Evolutionary conservation across 30 jellyfish, hydroid and myxozoan species (phyloP).

Genomic region (Aurelia aurita complex sp. Pacific): DNA sequence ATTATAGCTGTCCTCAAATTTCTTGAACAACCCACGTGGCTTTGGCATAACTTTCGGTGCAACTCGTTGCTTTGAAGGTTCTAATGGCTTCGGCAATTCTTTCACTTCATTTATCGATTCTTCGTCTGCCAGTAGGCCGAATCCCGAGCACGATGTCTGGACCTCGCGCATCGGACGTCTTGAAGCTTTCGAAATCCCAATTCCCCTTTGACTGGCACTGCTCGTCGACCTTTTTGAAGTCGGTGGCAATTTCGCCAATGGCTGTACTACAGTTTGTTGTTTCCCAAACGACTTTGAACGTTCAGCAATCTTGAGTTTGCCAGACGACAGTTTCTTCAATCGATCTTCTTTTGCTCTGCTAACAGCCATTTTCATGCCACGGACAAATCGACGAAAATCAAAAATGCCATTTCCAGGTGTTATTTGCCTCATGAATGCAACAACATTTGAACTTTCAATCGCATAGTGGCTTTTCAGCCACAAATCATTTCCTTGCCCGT

Average conservation of each 20-base stretch:
- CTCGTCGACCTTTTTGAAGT: background rate
- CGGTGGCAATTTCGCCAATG: background rate
- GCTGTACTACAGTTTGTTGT: background rate
- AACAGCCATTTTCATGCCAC: conserved; percentile 62
- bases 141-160: background rate
- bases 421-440: conserved; percentile 11
- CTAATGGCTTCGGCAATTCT: background rate
- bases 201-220: background rate
- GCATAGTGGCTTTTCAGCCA: conserved; percentile 50
- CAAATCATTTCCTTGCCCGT: conserved; percentile 32
- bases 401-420: conserved; percentile 43
- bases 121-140: background rate
- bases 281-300: conserved; percentile 22
- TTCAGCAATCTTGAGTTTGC: background rate
- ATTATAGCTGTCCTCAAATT: background rate
- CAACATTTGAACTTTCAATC: conserved; percentile 18
- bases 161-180: conserved; percentile 1
- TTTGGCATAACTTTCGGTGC: conserved; percentile 2
- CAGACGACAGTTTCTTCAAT: conserved; percentile 15
- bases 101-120: conserved; percentile 2
- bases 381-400: conserved; percentile 24
- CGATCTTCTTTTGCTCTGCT: conserved; percentile 42
- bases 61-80: background rate
- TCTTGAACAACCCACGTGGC: background rate
- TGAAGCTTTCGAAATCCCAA: background rate